Evolutionary conservation across 2,113 vertebrate species (phyloP), one percentile per base, ranked within the genome.

Genomic region (Campylorhamphus procurvoides): DNA sequence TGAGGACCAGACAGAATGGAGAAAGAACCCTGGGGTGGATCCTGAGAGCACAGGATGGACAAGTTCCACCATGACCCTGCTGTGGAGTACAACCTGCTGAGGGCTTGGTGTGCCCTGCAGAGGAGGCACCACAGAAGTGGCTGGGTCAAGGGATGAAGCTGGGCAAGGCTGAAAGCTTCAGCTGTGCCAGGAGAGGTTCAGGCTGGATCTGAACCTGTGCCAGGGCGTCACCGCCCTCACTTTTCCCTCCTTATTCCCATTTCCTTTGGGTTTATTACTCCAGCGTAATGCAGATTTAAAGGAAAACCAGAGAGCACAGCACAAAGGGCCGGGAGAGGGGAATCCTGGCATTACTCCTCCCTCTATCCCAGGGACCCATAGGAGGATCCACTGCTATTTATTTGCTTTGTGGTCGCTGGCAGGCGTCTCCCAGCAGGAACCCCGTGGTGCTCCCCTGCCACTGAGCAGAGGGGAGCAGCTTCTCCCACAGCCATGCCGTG

Each of bases 391-490:
- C 52, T 33, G 67, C 49, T 62, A 0, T 93, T 79, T 79, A 20
- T 72, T 81, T 49, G 24, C 27, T 69, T 39, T 64, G 90, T 3
- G 46, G 81, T 89, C 11, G 0, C 69, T 29, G 52, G 47, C 78
- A 82, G 60, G 23, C 87, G 47, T 33, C 4, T 14, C 64, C 82
- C 16, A 42, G 29, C 78, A 29, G 56, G 71, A 72, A 2, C 52
- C 84, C 73, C 0, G 0, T 2, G 3, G 68, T 44, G 76, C 71
- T 9, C 14, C 0, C 16, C 55, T 22, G 73, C 68, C 0, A 2
- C 46, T 0, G 2, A 59, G 68, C 72, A 46, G 80, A 71, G 60
- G 37, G 67, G 39, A 89, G 63, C 42, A 35, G 84, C 58, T 50
- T 29, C 42, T 75, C 50, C 81, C 6, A 0, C 3, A 4, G 35